These are phyloP conservation scores for Anguilla japonica DNA, from an alignment of 2,113 vertebrate genomes.

Conservation along the genomic window DNA sequence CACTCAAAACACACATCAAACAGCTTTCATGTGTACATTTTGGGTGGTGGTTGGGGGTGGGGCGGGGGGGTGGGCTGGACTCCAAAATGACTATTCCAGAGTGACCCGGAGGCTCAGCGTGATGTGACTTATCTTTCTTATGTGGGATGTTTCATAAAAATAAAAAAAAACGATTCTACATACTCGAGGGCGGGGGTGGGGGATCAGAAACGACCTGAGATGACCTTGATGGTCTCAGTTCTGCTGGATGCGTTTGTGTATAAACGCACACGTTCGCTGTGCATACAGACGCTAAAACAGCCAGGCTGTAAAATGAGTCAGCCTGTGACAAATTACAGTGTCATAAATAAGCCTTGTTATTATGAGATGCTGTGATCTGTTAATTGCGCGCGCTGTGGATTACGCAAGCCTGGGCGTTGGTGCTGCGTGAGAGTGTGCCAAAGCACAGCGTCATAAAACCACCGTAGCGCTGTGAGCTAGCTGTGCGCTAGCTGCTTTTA, in stretches of 20 bases:
- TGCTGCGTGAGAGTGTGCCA: not conserved
- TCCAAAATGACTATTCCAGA: slow-evolving; percentile 74
- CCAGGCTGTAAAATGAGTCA: not conserved
- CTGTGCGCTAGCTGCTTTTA: no score
- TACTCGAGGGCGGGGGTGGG: not conserved
- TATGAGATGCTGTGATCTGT: not conserved
- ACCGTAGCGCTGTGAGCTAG: no score
- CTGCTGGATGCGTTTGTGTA: no score
- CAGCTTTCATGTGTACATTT: slow-evolving; percentile 63
- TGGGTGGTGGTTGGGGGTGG: slow-evolving; percentile 53
- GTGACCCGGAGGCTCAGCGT: slow-evolving; percentile 47
- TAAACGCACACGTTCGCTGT: no score
- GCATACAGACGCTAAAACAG: not conserved
- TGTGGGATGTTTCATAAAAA: not conserved
- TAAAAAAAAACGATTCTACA: no score
- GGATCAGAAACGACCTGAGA: not conserved
- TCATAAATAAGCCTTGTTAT: not conserved
- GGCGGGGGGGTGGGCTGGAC: slow-evolving; percentile 55
- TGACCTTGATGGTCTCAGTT: not conserved
- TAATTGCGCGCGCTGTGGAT: not conserved
- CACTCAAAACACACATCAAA: slow-evolving; percentile 76
- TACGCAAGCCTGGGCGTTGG: not conserved
- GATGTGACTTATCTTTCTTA: slow-evolving; percentile 48
- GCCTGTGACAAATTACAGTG: not conserved
- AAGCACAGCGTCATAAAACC: no score